These are phyloP conservation scores for Cryptoprocta ferox DNA, from an alignment of 2,797 vertebrate genomes.

Conservation along the genomic window DNA sequence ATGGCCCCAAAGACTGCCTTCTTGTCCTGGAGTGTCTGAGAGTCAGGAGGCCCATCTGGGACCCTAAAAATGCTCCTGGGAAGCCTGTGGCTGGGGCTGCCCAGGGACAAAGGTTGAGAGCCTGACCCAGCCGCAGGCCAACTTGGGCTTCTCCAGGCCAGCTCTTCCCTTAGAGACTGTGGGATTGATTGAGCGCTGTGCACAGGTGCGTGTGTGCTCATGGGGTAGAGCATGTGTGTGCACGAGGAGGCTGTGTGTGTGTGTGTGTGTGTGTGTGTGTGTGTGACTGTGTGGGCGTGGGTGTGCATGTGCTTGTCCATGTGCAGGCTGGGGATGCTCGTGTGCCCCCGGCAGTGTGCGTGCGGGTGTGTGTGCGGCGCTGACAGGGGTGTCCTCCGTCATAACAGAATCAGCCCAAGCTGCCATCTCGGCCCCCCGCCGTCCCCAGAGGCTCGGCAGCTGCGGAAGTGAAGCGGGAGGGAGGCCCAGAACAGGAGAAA, in stretches of 20 bases:
- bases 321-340: not conserved
- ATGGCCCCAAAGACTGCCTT: not conserved
- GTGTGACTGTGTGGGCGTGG: not conserved
- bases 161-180: not conserved
- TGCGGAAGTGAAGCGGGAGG: not conserved
- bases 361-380: rapidly evolving
- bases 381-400: not conserved
- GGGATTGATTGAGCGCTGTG: not conserved
- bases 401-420: not conserved
- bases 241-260: not conserved
- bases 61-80: not conserved
- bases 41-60: not conserved
- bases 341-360: not conserved
- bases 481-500: not conserved
- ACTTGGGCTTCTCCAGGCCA: not conserved
- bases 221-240: not conserved
- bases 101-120: not conserved
- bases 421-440: too few species aligned
- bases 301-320: not conserved
- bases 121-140: not conserved
- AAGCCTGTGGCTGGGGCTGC: not conserved
- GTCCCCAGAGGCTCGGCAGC: not conserved
- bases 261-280: not conserved
- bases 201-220: rapidly evolving
- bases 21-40: not conserved